phyloP scores from a whole-genome alignment of 2,113 vertebrate species.

The Atlantisia rogersi region DNA sequence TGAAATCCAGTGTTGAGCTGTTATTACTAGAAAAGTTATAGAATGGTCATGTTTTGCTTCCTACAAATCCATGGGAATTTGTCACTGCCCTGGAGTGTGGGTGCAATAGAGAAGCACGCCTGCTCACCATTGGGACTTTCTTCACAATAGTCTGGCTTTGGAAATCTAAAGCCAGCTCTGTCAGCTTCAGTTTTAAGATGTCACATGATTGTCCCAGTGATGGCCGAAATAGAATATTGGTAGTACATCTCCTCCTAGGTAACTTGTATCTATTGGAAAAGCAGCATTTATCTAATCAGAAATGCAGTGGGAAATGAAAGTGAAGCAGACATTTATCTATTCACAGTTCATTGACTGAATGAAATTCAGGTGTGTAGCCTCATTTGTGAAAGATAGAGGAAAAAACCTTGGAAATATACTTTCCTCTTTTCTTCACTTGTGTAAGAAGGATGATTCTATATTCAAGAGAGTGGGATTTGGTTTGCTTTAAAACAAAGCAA shows the following conservation, averaged over 20 bases:
- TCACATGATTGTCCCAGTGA: neutral
- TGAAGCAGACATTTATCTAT: neutral
- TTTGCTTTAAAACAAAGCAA: neutral
- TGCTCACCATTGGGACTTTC: neutral
- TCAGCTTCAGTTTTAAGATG: neutral
- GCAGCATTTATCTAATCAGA: neutral
- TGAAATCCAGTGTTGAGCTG: neutral
- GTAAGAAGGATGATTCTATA: neutral
- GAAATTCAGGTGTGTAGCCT: neutral
- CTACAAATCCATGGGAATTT: neutral
- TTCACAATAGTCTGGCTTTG: neutral
- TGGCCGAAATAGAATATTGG: neutral
- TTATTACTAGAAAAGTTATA: neutral
- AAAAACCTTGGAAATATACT: neutral
- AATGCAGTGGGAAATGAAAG: neutral
- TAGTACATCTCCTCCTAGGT: neutral
- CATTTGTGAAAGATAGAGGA: neutral
- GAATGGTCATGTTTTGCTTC: neutral
- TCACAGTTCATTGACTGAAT: neutral
- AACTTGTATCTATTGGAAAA: neutral
- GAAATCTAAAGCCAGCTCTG: neutral
- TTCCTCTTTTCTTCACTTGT: neutral
- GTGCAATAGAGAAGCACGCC: neutral
- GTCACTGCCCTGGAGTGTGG: neutral
- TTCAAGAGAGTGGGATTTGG: neutral